Conservation (phyloP, 2,888 invertebrate genomes). For the Spodoptera exigua region DNA sequence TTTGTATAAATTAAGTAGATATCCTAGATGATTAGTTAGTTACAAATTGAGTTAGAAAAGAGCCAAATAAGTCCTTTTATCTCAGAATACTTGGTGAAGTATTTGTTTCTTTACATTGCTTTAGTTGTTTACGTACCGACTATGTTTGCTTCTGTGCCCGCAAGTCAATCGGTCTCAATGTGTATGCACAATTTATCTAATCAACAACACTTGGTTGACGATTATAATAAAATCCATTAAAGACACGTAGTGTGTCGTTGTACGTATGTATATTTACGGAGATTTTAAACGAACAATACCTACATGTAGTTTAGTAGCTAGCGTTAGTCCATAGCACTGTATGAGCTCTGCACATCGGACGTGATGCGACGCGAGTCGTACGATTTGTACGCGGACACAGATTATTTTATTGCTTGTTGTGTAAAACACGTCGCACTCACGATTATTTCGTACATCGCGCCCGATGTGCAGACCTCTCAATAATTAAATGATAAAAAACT, state of each 20-base stretch:
- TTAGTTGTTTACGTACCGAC: conserved; percentile 40
- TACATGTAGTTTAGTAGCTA: conserved; percentile 71
- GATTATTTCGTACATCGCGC: conserved; percentile 9
- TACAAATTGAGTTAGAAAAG: conserved; percentile 64
- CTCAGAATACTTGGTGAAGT: conserved; percentile 44
- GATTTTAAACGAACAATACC: conserved; percentile 78
- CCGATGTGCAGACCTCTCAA: conserved; percentile 53
- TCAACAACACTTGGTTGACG: conserved; percentile 46
- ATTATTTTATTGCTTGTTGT: conserved; percentile 14
- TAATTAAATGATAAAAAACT: conserved; percentile 60
- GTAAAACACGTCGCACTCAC: conserved; percentile 3
- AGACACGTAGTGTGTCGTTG: conserved; percentile 58
- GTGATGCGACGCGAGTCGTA: conserved; percentile 12
- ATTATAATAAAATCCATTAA: conserved; percentile 46
- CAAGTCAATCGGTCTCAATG: conserved; percentile 55
- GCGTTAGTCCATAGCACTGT: conserved; percentile 69
- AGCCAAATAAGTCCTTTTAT: conserved; percentile 73
- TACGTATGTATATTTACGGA: conserved; percentile 75
- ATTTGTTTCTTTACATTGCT: conserved; percentile 38
- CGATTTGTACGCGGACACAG: conserved; percentile 16
- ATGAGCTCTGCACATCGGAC: conserved; percentile 45
- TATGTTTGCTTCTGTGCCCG: conserved; percentile 47
- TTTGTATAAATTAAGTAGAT: conserved; percentile 61
- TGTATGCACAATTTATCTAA: conserved; percentile 62
- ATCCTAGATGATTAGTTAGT: conserved; percentile 58